phyloP scores from a whole-genome alignment of 2,797 vertebrate genomes.

The Pangasius mekongensis region DNA sequence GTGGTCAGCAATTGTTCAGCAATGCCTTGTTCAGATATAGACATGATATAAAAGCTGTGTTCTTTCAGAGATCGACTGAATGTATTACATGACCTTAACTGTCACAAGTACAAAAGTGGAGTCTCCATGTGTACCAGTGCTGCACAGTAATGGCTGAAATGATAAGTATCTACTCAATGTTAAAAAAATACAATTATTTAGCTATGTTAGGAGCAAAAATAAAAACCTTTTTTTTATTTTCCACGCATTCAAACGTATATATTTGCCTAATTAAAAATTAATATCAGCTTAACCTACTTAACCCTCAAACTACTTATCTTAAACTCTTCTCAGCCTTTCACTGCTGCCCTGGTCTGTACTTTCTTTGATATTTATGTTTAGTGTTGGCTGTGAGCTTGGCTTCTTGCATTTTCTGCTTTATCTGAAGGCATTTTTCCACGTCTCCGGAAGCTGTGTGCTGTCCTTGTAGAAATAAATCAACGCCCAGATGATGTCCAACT shows the following conservation, averaged over 20 bases:
- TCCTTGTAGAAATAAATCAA: slow-evolving; percentile 10
- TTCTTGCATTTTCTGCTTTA: background rate
- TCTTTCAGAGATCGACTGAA: background rate
- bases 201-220: background rate
- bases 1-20: background rate
- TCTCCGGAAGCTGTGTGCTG: background rate
- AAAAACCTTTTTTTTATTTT: background rate
- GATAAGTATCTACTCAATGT: background rate
- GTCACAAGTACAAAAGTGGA: no score
- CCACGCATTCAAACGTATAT: background rate
- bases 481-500: background rate
- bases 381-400: background rate
- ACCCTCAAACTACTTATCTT: background rate
- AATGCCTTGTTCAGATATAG: background rate
- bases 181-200: background rate
- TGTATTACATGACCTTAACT: background rate
- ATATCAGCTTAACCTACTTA: background rate
- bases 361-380: background rate
- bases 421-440: background rate
- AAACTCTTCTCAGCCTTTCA: background rate
- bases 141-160: background rate
- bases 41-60: background rate
- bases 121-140: background rate
- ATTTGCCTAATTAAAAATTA: background rate
- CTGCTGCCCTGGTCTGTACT: background rate